Conservation (phyloP, 2,113 vertebrate genomes). For the Hiodon tergisus region DNA sequence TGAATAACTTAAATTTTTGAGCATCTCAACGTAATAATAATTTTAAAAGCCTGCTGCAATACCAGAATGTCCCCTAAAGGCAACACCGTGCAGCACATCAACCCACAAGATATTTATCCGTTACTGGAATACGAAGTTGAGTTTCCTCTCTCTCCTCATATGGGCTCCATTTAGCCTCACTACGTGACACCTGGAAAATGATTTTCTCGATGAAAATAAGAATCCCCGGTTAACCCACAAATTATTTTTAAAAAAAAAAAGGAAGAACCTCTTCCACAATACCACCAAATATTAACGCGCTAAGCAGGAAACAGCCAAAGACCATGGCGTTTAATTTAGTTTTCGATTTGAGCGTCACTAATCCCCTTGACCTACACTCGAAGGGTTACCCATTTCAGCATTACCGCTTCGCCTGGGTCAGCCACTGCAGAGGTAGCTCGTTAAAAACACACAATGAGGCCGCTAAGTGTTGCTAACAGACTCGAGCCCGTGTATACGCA, state of each 20-base stretch:
- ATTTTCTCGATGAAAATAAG: background rate
- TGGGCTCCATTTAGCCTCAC: background rate
- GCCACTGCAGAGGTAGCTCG: background rate
- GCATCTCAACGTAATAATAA: too few relatives aligned
- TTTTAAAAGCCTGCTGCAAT: too few relatives aligned
- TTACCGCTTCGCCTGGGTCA: background rate
- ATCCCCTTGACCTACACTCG: slow-evolving; percentile 17
- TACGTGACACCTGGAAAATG: background rate
- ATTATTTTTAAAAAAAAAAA: background rate
- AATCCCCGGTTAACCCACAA: background rate
- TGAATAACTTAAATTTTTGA: too few relatives aligned
- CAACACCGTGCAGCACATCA: too few relatives aligned
- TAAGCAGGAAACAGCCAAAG: background rate
- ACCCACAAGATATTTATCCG: too few relatives aligned
- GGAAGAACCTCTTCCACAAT: slow-evolving; percentile 1
- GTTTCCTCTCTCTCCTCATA: background rate
- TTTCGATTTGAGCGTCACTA: slow-evolving; percentile 15
- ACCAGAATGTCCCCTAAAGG: too few relatives aligned
- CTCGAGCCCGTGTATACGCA: too few relatives aligned
- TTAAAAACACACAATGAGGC: background rate
- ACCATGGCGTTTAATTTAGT: slow-evolving; percentile 9
- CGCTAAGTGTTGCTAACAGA: too few relatives aligned
- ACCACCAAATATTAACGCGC: slow-evolving; percentile 4
- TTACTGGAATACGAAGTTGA: background rate
- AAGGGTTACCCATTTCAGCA: slow-evolving; percentile 8